These are phyloP conservation scores for Cephus runcator DNA, from an alignment of 2,888 invertebrate genomes.

Conservation along the genomic window DNA sequence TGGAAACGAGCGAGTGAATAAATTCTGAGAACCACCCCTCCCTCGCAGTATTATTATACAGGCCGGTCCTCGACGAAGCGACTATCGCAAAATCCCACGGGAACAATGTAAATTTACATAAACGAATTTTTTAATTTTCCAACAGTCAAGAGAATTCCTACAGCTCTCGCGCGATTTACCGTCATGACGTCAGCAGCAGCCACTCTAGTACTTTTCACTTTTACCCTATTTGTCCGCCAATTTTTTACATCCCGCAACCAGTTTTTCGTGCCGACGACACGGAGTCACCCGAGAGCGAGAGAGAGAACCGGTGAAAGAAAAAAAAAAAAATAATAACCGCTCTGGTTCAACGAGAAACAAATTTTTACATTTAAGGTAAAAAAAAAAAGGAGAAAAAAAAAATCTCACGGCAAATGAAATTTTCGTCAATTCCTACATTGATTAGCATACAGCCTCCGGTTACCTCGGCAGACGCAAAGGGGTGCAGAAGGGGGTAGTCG, in stretches of 20 bases:
- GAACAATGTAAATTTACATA: conserved; percentile 1
- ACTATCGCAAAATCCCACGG: conserved; percentile 5
- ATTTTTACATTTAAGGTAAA: background rate
- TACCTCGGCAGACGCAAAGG: no score
- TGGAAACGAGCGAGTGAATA: background rate
- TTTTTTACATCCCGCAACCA: background rate
- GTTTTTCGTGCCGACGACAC: background rate
- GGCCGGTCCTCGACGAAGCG: background rate
- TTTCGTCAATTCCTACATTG: background rate
- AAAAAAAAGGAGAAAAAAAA: background rate
- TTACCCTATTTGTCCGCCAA: background rate
- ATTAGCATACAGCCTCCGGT: background rate
- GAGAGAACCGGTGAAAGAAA: background rate
- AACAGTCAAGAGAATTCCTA: background rate
- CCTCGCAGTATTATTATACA: background rate
- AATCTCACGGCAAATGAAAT: background rate
- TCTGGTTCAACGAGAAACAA: no score
- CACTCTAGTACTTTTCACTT: background rate
- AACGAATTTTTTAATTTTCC: conserved; percentile 7
- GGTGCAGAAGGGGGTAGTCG: no score
- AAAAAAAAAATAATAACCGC: no score
- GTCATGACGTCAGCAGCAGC: background rate
- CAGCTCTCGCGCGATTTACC: background rate
- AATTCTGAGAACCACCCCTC: background rate
- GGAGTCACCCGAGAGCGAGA: background rate